Evolutionary conservation across 1,140 invertebrate genomes (phyloP), one percentile per base, ranked within the genome.

Genomic region (Cyphomyrmex costatus): DNA sequence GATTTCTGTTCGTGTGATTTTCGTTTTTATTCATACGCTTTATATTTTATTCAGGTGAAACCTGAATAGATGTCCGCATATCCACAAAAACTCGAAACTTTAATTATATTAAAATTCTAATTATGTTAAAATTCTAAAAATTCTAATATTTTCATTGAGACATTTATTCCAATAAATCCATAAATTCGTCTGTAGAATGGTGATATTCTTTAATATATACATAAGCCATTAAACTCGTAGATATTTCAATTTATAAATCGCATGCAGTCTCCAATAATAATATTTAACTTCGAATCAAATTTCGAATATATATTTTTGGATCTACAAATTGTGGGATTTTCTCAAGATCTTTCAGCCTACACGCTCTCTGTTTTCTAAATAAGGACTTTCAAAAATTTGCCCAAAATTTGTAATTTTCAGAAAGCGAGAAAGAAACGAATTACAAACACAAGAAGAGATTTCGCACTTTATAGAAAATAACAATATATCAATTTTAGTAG

Each of bases 281-380:
- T 66, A 1, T 68, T 46, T 8, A 68, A 14, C 63, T 66, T 66
- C 7, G 10, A 53, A 42, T 42, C 63, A 65, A 65, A 68, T 68
- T 65, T 68, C 65, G 14, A 6, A 27, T 30, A 7, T 14, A 19
- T 5, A 21, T 36, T 73, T 73, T 73, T 74, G n/a, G 30, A 56
- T 58, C 14, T 58, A 33, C 5, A 33, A 16, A 10, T 58, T 74
- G 14, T 6, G 30, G 7, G n/a, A 68, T 46, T 58, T 14, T 49
- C 14, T 10, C 3, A 3, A 27, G 51, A 60, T 36, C 10, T 42
- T 4, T 42, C 10, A 42, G 8, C 10, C 14, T 36, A 53, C 12
- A 33, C 49, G 7, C 14, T 19, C 27, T 16, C 46, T n/a, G n/a
- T n/a, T n/a, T n/a, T n/a, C n/a, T n/a, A n/a, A n/a, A n/a, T n/a